phyloP scores from a whole-genome alignment of 2,888 invertebrate species.

The Panopea generosa region DNA sequence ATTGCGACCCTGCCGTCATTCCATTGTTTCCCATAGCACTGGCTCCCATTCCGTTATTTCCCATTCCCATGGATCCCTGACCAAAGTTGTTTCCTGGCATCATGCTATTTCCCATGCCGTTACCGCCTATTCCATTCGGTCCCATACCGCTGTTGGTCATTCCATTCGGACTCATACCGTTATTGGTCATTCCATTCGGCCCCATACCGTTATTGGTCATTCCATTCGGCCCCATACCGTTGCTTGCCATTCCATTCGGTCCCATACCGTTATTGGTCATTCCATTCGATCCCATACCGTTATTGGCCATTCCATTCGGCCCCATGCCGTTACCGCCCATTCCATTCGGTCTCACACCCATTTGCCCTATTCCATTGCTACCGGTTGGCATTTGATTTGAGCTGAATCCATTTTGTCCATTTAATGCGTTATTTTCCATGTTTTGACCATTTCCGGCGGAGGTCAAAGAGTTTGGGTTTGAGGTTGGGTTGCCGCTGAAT shows the following conservation, averaged over 20 bases:
- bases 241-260: slow-evolving; percentile 9
- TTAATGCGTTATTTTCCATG: slow-evolving; percentile 2
- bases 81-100: background rate
- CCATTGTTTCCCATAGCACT: slow-evolving; percentile 24
- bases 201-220: slow-evolving; percentile 22
- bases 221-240: slow-evolving; percentile 25
- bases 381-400: background rate
- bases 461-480: slow-evolving; percentile 9
- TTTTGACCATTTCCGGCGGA: slow-evolving; percentile 4
- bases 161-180: background rate
- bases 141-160: slow-evolving; percentile 8
- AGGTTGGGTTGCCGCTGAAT: slow-evolving; percentile 7
- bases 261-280: slow-evolving; percentile 8
- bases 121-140: too few species aligned
- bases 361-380: background rate
- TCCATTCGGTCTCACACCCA: slow-evolving; percentile 1
- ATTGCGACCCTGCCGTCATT: too few species aligned
- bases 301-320: slow-evolving; percentile 16
- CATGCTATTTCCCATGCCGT: slow-evolving; percentile 13
- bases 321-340: slow-evolving; percentile 14
- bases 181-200: slow-evolving; percentile 1
- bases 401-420: background rate
- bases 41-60: slow-evolving; percentile 23
- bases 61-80: background rate
- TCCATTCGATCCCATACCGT: slow-evolving; percentile 24